A percentile compares a stretch with the other conserved stretches of the same genome.
These are phyloP conservation scores for Epistrophella euchroma DNA, from an alignment of 2,888 invertebrate genomes.

Conservation along the genomic window DNA sequence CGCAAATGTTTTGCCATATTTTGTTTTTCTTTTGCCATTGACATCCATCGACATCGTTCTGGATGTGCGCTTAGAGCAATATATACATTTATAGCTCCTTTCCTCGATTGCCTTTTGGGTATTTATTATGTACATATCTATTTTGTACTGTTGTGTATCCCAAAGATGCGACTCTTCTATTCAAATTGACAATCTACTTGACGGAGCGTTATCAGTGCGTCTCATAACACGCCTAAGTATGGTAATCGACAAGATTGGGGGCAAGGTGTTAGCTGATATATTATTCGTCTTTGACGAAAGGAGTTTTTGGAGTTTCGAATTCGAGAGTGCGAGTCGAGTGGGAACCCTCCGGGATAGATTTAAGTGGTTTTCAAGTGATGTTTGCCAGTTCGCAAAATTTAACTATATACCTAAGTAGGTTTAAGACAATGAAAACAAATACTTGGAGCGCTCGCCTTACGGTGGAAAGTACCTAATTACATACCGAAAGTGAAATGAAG, in stretches of 20 bases:
- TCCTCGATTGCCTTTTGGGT: conserved; percentile 60
- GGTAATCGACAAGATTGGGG: conserved; percentile 50
- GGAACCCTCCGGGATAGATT: conserved; percentile 51
- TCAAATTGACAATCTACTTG: conserved; percentile 74
- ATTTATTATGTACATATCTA: not conserved
- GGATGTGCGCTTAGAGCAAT: conserved; percentile 7
- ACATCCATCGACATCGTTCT: conserved; percentile 20
- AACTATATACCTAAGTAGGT: conserved; percentile 32
- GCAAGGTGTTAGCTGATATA: conserved; percentile 41
- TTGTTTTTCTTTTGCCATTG: conserved; percentile 52
- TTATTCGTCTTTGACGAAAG: not conserved
- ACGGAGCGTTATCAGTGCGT: conserved; percentile 74
- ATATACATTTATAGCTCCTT: not conserved
- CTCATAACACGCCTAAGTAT: conserved; percentile 69
- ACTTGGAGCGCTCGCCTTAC: conserved; percentile 12
- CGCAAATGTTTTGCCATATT: conserved; percentile 59
- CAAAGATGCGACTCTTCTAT: conserved; percentile 31
- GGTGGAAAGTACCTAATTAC: conserved; percentile 41
- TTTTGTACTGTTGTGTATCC: not conserved
- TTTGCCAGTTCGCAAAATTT: conserved; percentile 64
- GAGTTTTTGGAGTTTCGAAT: conserved; percentile 32
- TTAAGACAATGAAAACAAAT: conserved; percentile 25
- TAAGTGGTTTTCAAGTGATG: conserved; percentile 69
- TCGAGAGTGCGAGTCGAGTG: conserved; percentile 36
- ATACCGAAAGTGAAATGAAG: not conserved